phyloP scores from a whole-genome alignment of 2,888 invertebrate species.

The Lobophora halterata region DNA sequence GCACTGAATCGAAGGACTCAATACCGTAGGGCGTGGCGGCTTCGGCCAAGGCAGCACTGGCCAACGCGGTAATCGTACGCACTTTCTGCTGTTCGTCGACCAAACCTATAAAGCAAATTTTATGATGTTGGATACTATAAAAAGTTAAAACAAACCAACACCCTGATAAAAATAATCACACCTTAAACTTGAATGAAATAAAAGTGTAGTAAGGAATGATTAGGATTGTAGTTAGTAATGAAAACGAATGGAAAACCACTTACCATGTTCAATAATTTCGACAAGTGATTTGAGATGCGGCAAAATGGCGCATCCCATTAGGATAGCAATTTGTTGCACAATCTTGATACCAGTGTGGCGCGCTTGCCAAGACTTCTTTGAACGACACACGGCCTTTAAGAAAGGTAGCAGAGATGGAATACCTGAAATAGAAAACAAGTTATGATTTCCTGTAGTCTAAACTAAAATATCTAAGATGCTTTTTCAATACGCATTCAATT shows the following conservation, averaged over 20 bases:
- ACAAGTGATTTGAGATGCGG: slow-evolving; percentile 98
- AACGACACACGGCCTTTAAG: slow-evolving; percentile 98
- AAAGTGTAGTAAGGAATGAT: too few relatives aligned
- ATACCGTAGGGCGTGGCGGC: slow-evolving; percentile 99
- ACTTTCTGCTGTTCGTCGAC: slow-evolving; percentile 99
- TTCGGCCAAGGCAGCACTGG: slow-evolving; percentile 98
- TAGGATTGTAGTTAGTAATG: too few relatives aligned
- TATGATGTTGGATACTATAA: too few relatives aligned
- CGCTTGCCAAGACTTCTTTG: slow-evolving; percentile 99
- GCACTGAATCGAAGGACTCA: slow-evolving; percentile 99
- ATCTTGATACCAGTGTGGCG: slow-evolving; percentile 99
- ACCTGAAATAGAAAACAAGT: slow-evolving; percentile 48
- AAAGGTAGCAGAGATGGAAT: slow-evolving; percentile 98
- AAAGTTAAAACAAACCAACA: too few relatives aligned
- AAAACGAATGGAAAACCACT: too few relatives aligned
- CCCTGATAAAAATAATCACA: too few relatives aligned
- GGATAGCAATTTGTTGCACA: slow-evolving; percentile 99
- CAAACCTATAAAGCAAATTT: slow-evolving; percentile 78
- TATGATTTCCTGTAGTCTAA: too few relatives aligned
- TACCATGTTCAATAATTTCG: slow-evolving; percentile 99
- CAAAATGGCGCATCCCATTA: slow-evolving; percentile 99
- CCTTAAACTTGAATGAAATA: too few relatives aligned
- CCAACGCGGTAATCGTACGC: slow-evolving; percentile 98
- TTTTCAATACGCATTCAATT: too few relatives aligned
- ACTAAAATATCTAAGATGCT: too few relatives aligned